Evolutionary conservation across 2,888 invertebrate genomes (phyloP).

Genomic region (Cheilosia vernalis): DNA sequence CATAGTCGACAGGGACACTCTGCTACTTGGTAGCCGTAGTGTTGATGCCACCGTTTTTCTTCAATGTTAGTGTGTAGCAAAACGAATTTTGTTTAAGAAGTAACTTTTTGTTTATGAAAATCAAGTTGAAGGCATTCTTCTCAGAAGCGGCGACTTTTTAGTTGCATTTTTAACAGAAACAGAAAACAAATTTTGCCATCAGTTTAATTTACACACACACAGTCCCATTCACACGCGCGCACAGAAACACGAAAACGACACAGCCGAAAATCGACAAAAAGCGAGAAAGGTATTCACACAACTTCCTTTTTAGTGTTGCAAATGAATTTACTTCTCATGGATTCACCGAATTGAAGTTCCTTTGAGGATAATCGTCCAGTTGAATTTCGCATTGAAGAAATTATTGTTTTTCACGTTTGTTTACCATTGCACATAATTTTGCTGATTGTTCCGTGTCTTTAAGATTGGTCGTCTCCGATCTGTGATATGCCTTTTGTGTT

Average conservation of each 20-base stretch:
- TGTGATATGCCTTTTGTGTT: slow-evolving; percentile 29
- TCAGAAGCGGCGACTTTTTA: too few relatives aligned
- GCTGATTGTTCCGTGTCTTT: not conserved
- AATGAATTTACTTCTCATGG: not conserved
- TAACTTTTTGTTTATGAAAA: too few relatives aligned
- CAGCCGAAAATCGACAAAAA: not conserved
- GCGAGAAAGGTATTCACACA: slow-evolving; percentile 28
- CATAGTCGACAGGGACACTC: not conserved
- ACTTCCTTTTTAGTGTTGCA: slow-evolving; percentile 1
- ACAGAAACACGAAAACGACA: slow-evolving; percentile 6
- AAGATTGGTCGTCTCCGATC: slow-evolving; percentile 1
- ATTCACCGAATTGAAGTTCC: not conserved
- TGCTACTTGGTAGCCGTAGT: too few relatives aligned
- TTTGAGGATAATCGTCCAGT: not conserved
- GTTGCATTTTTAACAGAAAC: not conserved
- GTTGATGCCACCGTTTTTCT: not conserved
- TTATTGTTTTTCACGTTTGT: slow-evolving; percentile 36
- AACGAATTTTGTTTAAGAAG: too few relatives aligned
- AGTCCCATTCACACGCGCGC: slow-evolving; percentile 30
- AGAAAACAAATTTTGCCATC: not conserved
- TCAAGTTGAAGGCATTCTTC: too few relatives aligned
- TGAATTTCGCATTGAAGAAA: not conserved
- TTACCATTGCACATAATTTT: slow-evolving; percentile 28
- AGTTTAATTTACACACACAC: not conserved
- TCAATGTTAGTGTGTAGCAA: not conserved